phyloP scores from a whole-genome alignment of 2,113 vertebrate species.

The Gallinago undulata region DNA sequence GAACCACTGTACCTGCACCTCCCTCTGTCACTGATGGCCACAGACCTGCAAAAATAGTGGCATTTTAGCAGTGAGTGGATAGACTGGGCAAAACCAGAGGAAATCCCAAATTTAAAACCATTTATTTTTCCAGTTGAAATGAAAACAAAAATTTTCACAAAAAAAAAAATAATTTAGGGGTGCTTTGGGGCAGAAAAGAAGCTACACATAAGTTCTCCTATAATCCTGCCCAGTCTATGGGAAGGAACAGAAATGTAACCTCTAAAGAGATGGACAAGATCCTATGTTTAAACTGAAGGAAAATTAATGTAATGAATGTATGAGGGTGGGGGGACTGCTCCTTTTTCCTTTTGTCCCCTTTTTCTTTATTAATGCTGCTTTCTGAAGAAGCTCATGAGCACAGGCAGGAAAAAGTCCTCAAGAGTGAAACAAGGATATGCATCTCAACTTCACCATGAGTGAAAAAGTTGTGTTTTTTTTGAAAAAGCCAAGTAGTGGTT shows the following conservation, averaged over 20 bases:
- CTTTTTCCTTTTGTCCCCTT: background rate
- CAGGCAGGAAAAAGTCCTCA: background rate
- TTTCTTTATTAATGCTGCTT: background rate
- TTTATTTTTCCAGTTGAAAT: background rate
- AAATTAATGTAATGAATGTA: background rate
- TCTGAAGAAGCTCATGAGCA: background rate
- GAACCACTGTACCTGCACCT: background rate
- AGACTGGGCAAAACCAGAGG: background rate
- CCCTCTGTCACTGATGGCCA: background rate
- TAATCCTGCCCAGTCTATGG: background rate
- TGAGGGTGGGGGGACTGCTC: fast-evolving
- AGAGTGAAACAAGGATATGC: background rate
- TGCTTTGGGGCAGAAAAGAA: background rate
- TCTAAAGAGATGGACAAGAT: background rate
- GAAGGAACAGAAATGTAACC: background rate
- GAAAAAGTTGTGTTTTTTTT: background rate
- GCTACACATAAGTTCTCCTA: background rate
- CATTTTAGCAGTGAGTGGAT: background rate
- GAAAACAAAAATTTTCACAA: background rate
- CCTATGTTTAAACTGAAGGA: background rate
- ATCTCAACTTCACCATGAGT: background rate
- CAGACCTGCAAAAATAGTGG: background rate
- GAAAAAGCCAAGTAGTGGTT: background rate
- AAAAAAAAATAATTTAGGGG: background rate
- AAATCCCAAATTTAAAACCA: background rate